Evolutionary conservation across 2,113 vertebrate genomes (phyloP).

Genomic region (Prunella fulvescens): DNA sequence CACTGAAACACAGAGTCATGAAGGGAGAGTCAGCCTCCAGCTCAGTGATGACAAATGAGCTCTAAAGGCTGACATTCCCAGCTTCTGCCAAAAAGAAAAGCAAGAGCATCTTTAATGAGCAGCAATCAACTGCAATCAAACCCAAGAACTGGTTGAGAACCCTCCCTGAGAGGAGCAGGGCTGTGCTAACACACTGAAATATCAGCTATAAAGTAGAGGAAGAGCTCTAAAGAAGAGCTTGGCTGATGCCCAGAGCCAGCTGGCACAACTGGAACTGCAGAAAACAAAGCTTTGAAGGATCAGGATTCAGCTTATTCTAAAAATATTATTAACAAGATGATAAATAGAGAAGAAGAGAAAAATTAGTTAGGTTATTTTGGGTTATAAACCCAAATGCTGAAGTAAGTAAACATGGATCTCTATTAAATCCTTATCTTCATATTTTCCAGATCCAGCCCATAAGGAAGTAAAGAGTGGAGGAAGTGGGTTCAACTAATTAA

Average conservation of each 20-base stretch:
- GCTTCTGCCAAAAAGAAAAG: background rate
- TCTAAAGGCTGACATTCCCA: background rate
- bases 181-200: background rate
- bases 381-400: background rate
- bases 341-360: background rate
- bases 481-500: conserved; percentile 44
- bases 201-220: background rate
- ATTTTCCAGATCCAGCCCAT: conserved; percentile 3
- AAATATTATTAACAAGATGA: background rate
- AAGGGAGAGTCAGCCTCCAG: background rate
- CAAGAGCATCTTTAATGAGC: background rate
- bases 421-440: background rate
- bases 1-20: background rate
- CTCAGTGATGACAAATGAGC: background rate
- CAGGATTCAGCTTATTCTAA: background rate
- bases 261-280: background rate
- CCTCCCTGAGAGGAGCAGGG: background rate
- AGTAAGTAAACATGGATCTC: background rate
- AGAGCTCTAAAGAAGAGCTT: background rate
- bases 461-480: background rate
- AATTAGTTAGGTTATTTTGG: background rate
- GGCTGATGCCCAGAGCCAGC: background rate
- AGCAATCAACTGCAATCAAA: background rate
- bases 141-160: background rate
- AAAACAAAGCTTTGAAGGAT: background rate